Conservation (phyloP, 1,140 invertebrate genomes). For the Lutraria rhynchaena region DNA sequence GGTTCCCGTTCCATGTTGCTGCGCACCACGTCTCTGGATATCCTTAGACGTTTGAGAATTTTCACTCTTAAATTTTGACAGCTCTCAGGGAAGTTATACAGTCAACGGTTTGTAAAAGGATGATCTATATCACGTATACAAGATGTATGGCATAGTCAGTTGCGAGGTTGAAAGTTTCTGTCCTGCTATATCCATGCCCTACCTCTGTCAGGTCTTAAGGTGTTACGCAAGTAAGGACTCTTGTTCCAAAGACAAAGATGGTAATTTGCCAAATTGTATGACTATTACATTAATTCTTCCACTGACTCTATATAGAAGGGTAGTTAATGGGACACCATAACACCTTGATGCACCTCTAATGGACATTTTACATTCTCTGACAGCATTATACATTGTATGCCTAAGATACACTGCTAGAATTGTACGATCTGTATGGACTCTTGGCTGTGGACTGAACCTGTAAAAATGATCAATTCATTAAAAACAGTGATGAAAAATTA, state of each 20-base stretch:
- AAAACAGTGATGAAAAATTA: not conserved
- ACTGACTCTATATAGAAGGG: no score
- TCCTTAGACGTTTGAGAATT: slow-evolving; percentile 33
- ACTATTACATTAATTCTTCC: not conserved
- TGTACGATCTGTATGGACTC: slow-evolving; percentile 13
- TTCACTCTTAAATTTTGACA: slow-evolving; percentile 33
- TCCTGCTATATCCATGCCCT: no score
- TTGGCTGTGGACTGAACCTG: slow-evolving; percentile 4
- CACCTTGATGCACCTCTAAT: slow-evolving; percentile 8
- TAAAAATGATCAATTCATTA: not conserved
- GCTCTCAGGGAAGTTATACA: slow-evolving; percentile 39
- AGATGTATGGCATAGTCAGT: slow-evolving; percentile 20
- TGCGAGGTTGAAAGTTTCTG: no score
- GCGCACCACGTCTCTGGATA: no score
- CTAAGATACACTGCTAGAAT: slow-evolving; percentile 1
- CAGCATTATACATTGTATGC: slow-evolving; percentile 27
- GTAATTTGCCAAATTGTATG: slow-evolving; percentile 8
- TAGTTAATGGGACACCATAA: slow-evolving; percentile 13
- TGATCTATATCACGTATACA: slow-evolving; percentile 41
- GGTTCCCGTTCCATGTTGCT: no score
- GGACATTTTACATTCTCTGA: slow-evolving; percentile 9
- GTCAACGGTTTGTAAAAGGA: slow-evolving; percentile 35
- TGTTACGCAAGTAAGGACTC: not conserved
- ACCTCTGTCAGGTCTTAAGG: no score
- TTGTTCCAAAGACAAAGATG: slow-evolving; percentile 5